A percentile compares a stretch with the other conserved stretches of the same genome.
phyloP scores from a whole-genome alignment of 1,140 invertebrate genomes.

The Eueides isabella region DNA sequence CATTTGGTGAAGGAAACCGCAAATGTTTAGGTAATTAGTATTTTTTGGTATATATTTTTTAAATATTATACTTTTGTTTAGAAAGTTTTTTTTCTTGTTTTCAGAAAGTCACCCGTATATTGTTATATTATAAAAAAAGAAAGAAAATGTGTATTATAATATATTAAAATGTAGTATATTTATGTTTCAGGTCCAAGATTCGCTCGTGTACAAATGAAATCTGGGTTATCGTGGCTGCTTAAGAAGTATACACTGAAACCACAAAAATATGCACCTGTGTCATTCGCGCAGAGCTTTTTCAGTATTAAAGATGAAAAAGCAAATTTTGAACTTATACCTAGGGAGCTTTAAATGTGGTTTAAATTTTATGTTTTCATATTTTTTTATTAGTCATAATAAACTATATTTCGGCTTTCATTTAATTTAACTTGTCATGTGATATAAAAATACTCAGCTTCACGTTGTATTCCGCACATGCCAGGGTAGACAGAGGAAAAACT shows the following conservation, averaged over 20 bases:
- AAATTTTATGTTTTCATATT: not conserved
- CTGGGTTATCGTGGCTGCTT: constrained; percentile 65
- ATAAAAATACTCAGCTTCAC: not conserved
- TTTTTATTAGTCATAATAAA: not conserved
- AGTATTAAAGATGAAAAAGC: constrained; percentile 32
- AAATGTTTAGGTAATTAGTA: constrained; percentile 83
- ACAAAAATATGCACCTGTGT: constrained; percentile 42
- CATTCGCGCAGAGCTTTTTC: constrained; percentile 37
- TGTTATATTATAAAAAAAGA: too few relatives aligned
- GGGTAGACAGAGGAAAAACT: not conserved
- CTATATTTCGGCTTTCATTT: too few relatives aligned
- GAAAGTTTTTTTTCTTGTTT: too few relatives aligned
- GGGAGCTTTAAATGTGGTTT: not conserved
- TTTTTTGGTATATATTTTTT: not conserved
- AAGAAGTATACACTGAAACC: constrained; percentile 57
- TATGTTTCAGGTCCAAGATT: constrained; percentile 77
- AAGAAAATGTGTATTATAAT: too few relatives aligned
- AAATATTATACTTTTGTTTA: not conserved
- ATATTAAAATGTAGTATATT: too few relatives aligned
- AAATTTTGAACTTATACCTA: constrained; percentile 2
- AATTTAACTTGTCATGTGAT: too few relatives aligned
- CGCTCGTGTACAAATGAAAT: constrained; percentile 77
- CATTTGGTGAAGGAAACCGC: constrained; percentile 88
- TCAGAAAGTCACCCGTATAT: too few relatives aligned
- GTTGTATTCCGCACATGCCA: not conserved